A percentile compares a stretch with the other conserved stretches of the same genome.
Evolutionary conservation across 2,888 invertebrate species (phyloP).

Genomic region (Lepetodrilus schrolli): DNA sequence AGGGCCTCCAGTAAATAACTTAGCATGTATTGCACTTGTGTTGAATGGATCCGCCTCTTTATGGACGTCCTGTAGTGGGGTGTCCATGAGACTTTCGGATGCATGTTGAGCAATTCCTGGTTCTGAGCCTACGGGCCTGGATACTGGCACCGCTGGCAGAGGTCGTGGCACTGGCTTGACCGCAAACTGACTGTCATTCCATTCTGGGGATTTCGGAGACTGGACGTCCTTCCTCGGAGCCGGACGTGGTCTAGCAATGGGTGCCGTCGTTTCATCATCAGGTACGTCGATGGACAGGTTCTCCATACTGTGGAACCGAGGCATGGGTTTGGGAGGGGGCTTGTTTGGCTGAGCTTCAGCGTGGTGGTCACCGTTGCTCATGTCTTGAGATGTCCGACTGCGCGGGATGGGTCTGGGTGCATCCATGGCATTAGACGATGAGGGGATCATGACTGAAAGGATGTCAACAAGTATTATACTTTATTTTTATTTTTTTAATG

Average conservation of each 20-base stretch:
- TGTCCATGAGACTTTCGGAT: neutral
- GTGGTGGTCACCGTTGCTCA: conserved; percentile 30
- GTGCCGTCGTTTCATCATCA: neutral
- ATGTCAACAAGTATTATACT: too few relatives aligned
- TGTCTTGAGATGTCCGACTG: conserved; percentile 56
- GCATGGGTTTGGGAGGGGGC: conserved; percentile 36
- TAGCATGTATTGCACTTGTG: conserved; percentile 41
- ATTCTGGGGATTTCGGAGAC: conserved; percentile 27
- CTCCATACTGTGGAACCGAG: conserved; percentile 49
- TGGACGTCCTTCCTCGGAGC: conserved; percentile 55
- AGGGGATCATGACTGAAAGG: neutral
- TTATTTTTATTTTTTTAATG: too few relatives aligned
- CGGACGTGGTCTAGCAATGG: conserved; percentile 28
- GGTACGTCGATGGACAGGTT: conserved; percentile 39
- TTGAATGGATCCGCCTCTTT: conserved; percentile 31
- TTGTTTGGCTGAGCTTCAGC: neutral
- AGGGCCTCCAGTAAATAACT: conserved; percentile 37
- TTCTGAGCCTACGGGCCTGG: neutral
- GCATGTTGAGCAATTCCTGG: neutral
- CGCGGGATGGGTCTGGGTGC: conserved; percentile 52
- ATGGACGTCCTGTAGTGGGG: neutral
- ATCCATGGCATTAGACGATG: neutral
- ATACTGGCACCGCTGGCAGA: neutral
- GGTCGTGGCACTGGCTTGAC: neutral
- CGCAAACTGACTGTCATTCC: neutral